Percentiles rank a stretch among this genome's conserved stretches.
Evolutionary conservation across 2,113 vertebrate genomes (phyloP).

Genomic region (Marcusenius ussheri): DNA sequence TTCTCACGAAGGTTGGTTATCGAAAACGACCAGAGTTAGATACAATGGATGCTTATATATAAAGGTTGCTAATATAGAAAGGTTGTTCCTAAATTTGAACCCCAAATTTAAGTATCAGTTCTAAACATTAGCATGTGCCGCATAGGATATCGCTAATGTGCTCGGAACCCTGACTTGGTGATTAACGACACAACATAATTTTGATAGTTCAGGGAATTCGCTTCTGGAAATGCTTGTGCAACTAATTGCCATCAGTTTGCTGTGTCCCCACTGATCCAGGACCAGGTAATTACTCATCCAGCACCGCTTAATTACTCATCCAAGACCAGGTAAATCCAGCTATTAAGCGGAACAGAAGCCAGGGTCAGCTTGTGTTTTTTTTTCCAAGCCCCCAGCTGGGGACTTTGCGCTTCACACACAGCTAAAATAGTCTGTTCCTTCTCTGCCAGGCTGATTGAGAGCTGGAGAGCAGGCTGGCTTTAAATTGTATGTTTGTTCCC

Average conservation of each 20-base stretch:
- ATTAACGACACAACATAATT: neutral
- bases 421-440: neutral
- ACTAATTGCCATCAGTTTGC: neutral
- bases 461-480: neutral
- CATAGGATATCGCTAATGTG: neutral
- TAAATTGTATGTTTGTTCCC: neutral
- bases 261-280: neutral
- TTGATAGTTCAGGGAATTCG: neutral
- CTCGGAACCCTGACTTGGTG: neutral
- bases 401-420: neutral
- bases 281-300: conserved; percentile 1
- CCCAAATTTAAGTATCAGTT: neutral
- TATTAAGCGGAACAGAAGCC: neutral
- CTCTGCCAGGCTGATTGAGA: neutral
- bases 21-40: neutral
- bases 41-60: neutral
- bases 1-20: neutral
- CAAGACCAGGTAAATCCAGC: conserved; percentile 11
- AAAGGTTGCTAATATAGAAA: too few relatives aligned
- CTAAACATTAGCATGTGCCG: neutral
- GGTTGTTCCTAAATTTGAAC: neutral
- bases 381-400: neutral
- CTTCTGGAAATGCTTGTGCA: conserved; percentile 3
- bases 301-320: conserved; percentile 3
- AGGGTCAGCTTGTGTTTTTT: neutral